These are phyloP conservation scores for Tretioscincus oriximinensis DNA, from an alignment of 2,113 vertebrate species.

Conservation along the genomic window DNA sequence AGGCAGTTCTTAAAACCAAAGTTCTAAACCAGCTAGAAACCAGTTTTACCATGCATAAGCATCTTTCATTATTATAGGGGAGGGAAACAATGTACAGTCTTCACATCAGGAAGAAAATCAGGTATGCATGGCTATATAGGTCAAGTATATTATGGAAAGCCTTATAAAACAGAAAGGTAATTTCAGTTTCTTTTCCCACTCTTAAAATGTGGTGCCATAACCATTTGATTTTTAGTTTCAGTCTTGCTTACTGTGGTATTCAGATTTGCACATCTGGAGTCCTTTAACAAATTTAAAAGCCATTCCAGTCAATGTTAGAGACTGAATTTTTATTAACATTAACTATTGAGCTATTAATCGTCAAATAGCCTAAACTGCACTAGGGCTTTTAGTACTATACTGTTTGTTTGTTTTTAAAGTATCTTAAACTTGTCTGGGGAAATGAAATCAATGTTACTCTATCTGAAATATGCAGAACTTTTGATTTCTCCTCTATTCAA, in stretches of 20 bases:
- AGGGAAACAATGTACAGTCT: too few relatives aligned
- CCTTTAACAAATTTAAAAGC: background rate
- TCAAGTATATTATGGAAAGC: too few relatives aligned
- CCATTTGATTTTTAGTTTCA: background rate
- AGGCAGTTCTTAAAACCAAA: background rate
- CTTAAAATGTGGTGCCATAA: background rate
- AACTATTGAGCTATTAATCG: background rate
- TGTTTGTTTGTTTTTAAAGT: background rate
- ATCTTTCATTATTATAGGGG: too few relatives aligned
- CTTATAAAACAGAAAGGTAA: too few relatives aligned
- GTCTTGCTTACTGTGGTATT: background rate
- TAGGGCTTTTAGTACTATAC: background rate
- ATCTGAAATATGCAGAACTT: background rate
- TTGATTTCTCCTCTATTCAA: conserved; percentile 22
- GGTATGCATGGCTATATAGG: too few relatives aligned
- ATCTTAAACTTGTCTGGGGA: background rate
- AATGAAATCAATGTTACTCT: conserved; percentile 30
- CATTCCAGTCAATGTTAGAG: background rate
- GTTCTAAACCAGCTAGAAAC: background rate
- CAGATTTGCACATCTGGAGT: background rate
- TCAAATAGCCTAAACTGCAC: background rate
- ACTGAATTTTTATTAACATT: background rate
- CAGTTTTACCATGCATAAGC: background rate
- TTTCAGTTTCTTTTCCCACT: too few relatives aligned
- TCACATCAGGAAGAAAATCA: too few relatives aligned